Conservation (phyloP, 1,140 invertebrate genomes). For the Sarcophaga peregrina region DNA sequence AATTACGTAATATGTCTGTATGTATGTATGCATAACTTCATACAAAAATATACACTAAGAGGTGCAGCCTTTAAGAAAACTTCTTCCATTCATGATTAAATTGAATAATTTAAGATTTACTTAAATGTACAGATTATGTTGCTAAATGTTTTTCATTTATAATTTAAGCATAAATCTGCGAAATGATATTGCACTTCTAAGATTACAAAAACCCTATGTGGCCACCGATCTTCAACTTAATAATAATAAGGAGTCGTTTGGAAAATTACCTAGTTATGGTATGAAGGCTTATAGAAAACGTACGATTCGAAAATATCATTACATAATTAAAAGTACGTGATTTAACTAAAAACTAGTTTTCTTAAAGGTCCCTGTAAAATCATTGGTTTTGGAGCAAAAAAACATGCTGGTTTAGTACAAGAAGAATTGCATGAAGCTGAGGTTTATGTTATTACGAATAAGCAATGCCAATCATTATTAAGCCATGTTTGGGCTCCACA, state of each 20-base stretch:
- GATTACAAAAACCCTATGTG: slow-evolving; percentile 49
- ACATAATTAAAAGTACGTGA: not conserved
- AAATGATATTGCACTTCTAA: slow-evolving; percentile 59
- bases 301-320: slow-evolving; percentile 32
- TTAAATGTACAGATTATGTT: too few species aligned
- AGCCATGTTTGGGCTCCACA: slow-evolving; percentile 62
- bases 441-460: slow-evolving; percentile 55
- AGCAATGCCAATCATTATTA: slow-evolving; percentile 56
- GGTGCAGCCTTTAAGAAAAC: too few species aligned
- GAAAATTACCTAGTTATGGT: slow-evolving; percentile 52
- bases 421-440: slow-evolving; percentile 55
- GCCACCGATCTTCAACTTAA: slow-evolving; percentile 27
- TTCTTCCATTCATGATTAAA: too few species aligned
- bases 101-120: too few species aligned
- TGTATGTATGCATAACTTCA: too few species aligned
- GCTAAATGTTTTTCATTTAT: too few species aligned
- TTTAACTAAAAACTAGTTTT: not conserved
- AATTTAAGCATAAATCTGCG: slow-evolving; percentile 55
- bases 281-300: slow-evolving; percentile 55
- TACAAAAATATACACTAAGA: too few species aligned
- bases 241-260: slow-evolving; percentile 48
- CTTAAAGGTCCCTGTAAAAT: slow-evolving; percentile 54
- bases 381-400: slow-evolving; percentile 60
- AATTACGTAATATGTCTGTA: too few species aligned
- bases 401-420: slow-evolving; percentile 56